phyloP scores from a whole-genome alignment of 2,888 invertebrate genomes.

The Tipula unca region DNA sequence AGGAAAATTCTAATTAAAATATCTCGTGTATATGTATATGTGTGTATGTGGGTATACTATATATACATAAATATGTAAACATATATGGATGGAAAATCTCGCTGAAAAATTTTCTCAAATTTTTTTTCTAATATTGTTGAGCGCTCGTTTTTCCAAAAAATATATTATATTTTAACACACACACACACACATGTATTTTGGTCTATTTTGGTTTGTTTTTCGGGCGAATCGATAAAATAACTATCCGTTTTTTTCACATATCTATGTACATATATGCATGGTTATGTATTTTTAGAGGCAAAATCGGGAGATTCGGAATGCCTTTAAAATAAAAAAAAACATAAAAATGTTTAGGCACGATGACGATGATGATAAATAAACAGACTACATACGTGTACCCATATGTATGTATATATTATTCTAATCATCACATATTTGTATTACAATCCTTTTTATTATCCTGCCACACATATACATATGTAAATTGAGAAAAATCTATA shows the following conservation, averaged over 20 bases:
- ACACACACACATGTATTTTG: neutral
- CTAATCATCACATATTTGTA: neutral
- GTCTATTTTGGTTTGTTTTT: neutral
- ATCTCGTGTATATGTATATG: neutral
- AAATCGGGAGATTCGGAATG: neutral
- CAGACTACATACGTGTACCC: neutral
- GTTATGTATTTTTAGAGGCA: neutral
- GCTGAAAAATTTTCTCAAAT: neutral
- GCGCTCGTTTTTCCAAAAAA: neutral
- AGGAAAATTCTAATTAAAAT: conserved; percentile 8
- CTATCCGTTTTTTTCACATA: neutral
- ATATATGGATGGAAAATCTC: neutral
- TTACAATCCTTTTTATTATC: conserved; percentile 1
- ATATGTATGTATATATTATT: neutral
- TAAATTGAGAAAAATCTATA: conserved; percentile 17
- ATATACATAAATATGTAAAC: no score
- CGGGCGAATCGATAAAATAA: neutral
- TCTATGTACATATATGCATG: neutral
- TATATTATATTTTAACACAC: neutral
- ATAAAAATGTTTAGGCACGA: neutral
- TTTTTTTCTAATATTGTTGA: neutral
- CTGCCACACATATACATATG: conserved; percentile 17
- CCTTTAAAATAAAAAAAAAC: neutral
- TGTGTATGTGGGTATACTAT: neutral
- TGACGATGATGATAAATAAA: neutral